Conservation (phyloP, 2,888 invertebrate species). For the Polyommatus icarus region DNA sequence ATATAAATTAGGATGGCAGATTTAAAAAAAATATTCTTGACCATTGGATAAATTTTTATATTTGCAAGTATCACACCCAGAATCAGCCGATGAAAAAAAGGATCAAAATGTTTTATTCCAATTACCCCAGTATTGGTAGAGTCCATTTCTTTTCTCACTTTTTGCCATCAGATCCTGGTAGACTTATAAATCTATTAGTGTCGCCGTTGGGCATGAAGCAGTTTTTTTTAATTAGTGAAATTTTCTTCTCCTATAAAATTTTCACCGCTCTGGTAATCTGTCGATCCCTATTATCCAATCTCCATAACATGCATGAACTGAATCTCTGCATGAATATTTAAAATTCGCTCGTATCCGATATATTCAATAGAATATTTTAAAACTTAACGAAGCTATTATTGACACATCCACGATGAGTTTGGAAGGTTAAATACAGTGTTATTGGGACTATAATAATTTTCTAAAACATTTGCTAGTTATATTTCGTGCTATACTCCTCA, state of each 20-base stretch:
- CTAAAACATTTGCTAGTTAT: background rate
- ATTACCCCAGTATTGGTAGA: no score
- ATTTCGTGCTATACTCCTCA: no score
- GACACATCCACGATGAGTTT: background rate
- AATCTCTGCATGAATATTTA: constrained; percentile 17
- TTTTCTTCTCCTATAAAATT: background rate
- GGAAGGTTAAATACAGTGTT: background rate
- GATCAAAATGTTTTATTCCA: no score
- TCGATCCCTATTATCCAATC: constrained; percentile 2
- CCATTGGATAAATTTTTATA: no score
- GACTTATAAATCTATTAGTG: background rate
- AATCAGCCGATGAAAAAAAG: no score
- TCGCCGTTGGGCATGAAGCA: background rate
- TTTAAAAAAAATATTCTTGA: no score
- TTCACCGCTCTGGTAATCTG: background rate
- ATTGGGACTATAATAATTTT: background rate
- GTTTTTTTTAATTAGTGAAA: background rate
- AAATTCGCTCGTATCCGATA: background rate
- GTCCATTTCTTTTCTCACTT: no score
- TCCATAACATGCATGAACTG: background rate
- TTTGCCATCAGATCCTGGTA: no score
- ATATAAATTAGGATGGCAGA: no score
- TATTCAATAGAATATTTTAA: background rate
- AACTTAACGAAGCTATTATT: background rate
- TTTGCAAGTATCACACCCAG: no score